A percentile compares a stretch with the other conserved stretches of the same genome.
These are phyloP conservation scores for Syrista parreyssii DNA, from an alignment of 2,888 invertebrate genomes.

Conservation along the genomic window DNA sequence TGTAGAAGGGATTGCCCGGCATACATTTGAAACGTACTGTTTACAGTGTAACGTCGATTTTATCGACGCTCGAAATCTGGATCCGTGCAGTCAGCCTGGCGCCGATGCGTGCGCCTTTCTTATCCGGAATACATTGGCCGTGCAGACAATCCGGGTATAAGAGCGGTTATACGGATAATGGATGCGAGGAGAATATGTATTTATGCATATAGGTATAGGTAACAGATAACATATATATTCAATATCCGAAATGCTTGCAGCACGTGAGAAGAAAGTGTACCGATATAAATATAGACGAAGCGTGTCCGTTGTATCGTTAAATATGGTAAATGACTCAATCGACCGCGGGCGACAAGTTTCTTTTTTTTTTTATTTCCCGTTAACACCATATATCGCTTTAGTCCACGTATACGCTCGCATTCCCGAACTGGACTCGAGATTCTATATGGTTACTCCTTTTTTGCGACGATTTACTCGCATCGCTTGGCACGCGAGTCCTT, in stretches of 20 bases:
- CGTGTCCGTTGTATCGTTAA: constrained; percentile 15
- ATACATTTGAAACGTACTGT: background rate
- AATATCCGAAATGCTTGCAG: background rate
- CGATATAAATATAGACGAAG: background rate
- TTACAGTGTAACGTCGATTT: constrained; percentile 5
- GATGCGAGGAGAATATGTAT: background rate
- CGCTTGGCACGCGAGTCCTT: constrained; percentile 28
- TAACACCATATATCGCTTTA: constrained; percentile 19
- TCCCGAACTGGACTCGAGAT: constrained; percentile 50
- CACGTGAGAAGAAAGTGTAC: background rate
- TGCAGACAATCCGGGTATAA: background rate
- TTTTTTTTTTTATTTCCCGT: constrained; percentile 25
- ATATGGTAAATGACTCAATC: constrained; percentile 44
- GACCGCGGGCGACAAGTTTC: constrained; percentile 26
- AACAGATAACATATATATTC: background rate
- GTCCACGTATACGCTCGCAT: constrained; percentile 28
- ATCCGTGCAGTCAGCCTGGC: constrained; percentile 8
- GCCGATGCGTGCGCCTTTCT: constrained; percentile 5
- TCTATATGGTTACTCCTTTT: constrained; percentile 48
- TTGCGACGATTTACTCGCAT: constrained; percentile 31
- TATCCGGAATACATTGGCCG: constrained; percentile 4
- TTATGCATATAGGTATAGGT: background rate
- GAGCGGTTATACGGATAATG: background rate
- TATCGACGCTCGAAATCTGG: constrained; percentile 19
- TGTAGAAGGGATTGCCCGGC: background rate